Percentiles rank a stretch among this genome's conserved stretches.
Conservation (phyloP, 2,113 vertebrate species). For the Genyomyrus donnyi region DNA sequence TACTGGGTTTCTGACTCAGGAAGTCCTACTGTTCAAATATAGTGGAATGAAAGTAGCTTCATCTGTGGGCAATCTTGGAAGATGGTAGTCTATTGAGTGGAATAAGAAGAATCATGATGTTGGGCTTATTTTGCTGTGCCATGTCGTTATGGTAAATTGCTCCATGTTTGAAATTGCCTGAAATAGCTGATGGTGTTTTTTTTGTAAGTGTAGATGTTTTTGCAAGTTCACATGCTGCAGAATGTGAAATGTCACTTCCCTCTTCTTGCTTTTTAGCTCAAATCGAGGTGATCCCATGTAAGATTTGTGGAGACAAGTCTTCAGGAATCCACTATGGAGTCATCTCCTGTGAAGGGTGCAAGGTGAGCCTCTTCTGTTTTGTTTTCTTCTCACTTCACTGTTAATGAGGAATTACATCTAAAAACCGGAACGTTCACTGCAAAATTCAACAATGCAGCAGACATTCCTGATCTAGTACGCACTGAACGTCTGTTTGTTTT, state of each 20-base stretch:
- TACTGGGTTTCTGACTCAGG: neutral
- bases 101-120: neutral
- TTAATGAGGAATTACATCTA: neutral
- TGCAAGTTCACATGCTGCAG: neutral
- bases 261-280: conserved; percentile 62
- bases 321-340: conserved; percentile 89
- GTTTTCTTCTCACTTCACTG: neutral
- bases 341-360: conserved; percentile 76
- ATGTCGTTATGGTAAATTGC: neutral
- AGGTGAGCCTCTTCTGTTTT: conserved; percentile 46
- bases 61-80: neutral
- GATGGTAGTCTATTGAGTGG: neutral
- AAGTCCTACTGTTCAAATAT: neutral
- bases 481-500: neutral
- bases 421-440: neutral
- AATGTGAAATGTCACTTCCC: neutral
- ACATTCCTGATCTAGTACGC: neutral
- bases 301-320: conserved; percentile 90
- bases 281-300: conserved; percentile 88
- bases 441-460: neutral
- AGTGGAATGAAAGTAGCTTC: neutral
- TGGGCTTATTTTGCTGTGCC: neutral
- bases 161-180: neutral
- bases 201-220: neutral
- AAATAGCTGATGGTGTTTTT: neutral